Evolutionary conservation across 2,888 invertebrate genomes (phyloP).

Genomic region (Drosophila hamatofila): DNA sequence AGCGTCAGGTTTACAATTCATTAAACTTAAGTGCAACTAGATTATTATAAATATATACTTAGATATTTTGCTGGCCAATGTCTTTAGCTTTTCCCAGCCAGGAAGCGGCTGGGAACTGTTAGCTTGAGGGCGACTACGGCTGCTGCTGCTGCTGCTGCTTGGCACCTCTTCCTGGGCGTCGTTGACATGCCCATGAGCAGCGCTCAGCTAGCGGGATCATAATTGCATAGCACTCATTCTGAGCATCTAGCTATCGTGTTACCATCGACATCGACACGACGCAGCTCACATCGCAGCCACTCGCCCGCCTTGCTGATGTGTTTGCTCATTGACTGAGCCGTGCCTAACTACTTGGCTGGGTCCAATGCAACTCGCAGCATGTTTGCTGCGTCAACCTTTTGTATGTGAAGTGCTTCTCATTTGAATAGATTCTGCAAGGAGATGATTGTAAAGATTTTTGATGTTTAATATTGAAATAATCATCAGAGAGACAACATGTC

Average conservation of each 20-base stretch:
- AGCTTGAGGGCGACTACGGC: conserved; percentile 30
- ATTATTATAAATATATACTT: not conserved
- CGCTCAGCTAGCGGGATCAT: conserved; percentile 66
- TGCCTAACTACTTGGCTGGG: conserved; percentile 1
- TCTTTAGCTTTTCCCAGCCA: conserved; percentile 9
- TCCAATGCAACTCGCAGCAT: not conserved
- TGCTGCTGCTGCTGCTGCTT: conserved; percentile 25
- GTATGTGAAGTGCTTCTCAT: not conserved
- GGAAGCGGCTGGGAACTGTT: conserved; percentile 33
- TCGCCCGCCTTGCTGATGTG: conserved; percentile 1
- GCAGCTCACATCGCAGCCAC: conserved; percentile 18
- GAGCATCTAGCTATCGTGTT: conserved; percentile 44
- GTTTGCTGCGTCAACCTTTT: conserved; percentile 6
- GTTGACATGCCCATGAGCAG: conserved; percentile 46
- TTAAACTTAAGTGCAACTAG: conserved; percentile 56
- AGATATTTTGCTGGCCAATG: conserved; percentile 1
- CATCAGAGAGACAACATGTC: not conserved
- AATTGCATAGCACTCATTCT: conserved; percentile 56
- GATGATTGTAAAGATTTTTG: not conserved
- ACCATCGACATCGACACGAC: conserved; percentile 43
- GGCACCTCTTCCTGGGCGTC: conserved; percentile 46
- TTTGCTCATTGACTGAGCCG: conserved; percentile 1
- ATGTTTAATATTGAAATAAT: not conserved
- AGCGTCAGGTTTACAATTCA: conserved; percentile 50
- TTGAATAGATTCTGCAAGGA: not conserved